Evolutionary conservation across 1,140 invertebrate species (phyloP), one percentile per base, ranked within the genome.

Genomic region (Zaprionus capensis): DNA sequence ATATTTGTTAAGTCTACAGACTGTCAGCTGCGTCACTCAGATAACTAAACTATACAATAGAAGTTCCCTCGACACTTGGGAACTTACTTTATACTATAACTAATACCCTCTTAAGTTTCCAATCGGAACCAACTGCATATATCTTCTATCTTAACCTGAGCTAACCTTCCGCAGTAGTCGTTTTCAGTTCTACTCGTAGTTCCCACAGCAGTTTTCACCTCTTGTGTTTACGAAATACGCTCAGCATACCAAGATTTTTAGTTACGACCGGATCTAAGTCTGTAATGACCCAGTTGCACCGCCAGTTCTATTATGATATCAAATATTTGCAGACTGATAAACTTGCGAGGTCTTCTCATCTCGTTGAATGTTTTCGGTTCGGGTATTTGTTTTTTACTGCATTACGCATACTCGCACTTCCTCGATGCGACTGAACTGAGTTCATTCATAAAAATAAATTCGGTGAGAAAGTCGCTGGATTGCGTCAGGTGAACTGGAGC

Each of bases 351-450:
- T 62, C 79, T 51, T 70, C 36, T 62, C 78, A 44, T 70, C 36
- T 70, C 55, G 20, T 58, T 76, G 31, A 31, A 31, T 31, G 31
- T 76, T 72, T 6, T 15, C 38, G 44, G 46, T 67, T 73, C 24
- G 26, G 64, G 70, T 86, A 59, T 91, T 87, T 90, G 80, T 59
- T 73, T 91, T 71, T 91, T 91, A 91, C 87, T 84, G 88, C 87
- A 91, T 91, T 91, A 91, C 87, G 87, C 87, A 91, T 83, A 83
- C 87, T 91, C 88, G 88, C 87, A 91, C 87, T 91, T 91, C 81
- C 78, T 82, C 56, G 36, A 49, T 41, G 49, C 55, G 28, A 41
- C 72, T 81, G 51, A 83, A 73, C 46, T 66, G 69, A 74, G 58
- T 91, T 91, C 87, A 91, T 91, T 91, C 83, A 91, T 91, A 78